phyloP scores from a whole-genome alignment of 1,140 invertebrate species.

The Sinonovacula constricta region DNA sequence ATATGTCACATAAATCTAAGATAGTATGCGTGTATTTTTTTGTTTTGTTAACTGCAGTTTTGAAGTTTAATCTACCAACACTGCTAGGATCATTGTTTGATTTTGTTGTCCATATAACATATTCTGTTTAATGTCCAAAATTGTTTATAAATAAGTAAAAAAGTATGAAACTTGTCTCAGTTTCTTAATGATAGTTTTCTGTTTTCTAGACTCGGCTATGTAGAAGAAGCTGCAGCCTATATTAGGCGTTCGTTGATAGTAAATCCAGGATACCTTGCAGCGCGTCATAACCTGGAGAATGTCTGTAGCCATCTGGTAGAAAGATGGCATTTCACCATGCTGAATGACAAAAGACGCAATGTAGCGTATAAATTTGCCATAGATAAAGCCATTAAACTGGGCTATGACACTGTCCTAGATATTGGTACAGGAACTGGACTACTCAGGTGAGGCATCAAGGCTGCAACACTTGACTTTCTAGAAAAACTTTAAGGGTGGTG shows the following conservation, averaged over 20 bases:
- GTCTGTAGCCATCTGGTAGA: conserved; percentile 81
- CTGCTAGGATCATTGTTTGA: no score
- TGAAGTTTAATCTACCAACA: no score
- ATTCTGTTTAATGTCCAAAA: no score
- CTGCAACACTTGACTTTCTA: background rate
- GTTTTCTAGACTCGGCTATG: conserved; percentile 75
- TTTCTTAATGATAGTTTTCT: no score
- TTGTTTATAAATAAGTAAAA: no score
- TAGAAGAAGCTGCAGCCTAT: conserved; percentile 73
- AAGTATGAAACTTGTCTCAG: no score
- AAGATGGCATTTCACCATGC: conserved; percentile 90
- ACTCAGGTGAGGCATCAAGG: conserved; percentile 74
- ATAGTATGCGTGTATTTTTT: no score
- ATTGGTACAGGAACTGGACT: conserved; percentile 88
- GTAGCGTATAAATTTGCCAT: conserved; percentile 84
- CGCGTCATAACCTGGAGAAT: conserved; percentile 78
- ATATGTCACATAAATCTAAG: no score
- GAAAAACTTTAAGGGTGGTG: no score
- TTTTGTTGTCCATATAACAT: no score
- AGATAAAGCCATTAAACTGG: conserved; percentile 79
- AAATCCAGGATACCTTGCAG: conserved; percentile 72
- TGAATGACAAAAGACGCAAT: conserved; percentile 87
- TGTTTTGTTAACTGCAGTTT: no score
- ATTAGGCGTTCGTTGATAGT: conserved; percentile 73
- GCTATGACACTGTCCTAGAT: conserved; percentile 83